These are phyloP conservation scores for Turdus rufiventris DNA, from an alignment of 2,113 vertebrate genomes.

Conservation along the genomic window DNA sequence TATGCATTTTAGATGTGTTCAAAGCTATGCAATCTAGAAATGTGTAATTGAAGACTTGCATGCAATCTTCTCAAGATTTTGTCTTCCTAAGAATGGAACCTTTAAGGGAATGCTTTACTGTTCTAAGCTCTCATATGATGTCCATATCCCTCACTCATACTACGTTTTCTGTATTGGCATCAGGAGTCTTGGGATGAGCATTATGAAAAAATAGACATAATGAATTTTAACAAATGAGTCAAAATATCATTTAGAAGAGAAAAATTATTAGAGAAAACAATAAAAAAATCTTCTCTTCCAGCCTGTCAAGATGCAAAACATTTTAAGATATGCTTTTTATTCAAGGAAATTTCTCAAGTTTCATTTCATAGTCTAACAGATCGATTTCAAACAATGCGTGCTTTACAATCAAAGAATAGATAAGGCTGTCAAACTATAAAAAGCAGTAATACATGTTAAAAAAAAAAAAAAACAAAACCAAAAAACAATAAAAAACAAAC, in stretches of 20 bases:
- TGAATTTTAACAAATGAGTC: not conserved
- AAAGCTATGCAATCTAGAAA: not conserved
- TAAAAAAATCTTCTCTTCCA: not conserved
- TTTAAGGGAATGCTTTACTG: not conserved
- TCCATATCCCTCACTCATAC: not conserved
- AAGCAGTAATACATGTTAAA: not conserved
- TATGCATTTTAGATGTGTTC: not conserved
- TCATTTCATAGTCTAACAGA: not conserved
- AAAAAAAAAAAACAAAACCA: too few species aligned
- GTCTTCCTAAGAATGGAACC: not conserved
- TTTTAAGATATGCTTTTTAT: not conserved
- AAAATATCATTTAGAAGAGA: not conserved
- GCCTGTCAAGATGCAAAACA: not conserved
- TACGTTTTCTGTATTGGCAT: not conserved
- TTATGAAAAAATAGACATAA: not conserved
- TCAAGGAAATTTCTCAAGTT: not conserved
- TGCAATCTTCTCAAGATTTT: not conserved
- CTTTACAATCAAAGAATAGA: not conserved
- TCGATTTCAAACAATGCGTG: not conserved
- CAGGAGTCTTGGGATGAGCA: not conserved
- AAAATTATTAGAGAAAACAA: not conserved
- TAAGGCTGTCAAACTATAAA: not conserved
- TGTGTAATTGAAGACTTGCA: not conserved
- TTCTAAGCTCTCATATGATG: not conserved
- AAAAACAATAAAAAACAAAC: too few species aligned